Base-by-base conservation (phyloP, 2,888 invertebrate genomes). In the Pristionchus mayeri region DNA sequence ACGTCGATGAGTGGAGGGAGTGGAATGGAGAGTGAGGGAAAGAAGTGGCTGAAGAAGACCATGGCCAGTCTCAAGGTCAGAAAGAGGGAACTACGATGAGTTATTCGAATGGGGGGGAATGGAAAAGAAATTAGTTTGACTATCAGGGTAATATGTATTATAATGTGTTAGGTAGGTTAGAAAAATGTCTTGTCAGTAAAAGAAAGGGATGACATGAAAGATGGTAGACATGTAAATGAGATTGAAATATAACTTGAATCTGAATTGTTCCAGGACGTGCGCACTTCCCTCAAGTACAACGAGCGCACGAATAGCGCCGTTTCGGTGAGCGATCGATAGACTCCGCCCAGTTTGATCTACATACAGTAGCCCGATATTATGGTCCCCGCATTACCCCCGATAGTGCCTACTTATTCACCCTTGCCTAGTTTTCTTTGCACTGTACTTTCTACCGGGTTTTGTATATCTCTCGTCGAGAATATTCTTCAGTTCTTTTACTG, bases 1-100 rank as follows among this genome's bases (percentile, higher is more conserved):
- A 52, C 84, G 0, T 75, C 75, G 9, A 67, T 67, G 82, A 27
- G 18, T 24, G 27, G n/a, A 0, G 37, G 88, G 85, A 96, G 0
- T 98, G 98, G 98, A 7, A 30, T 63, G 30, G 71, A 71, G 24
- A 81, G 71, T 40, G 88, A 86, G 48, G 80, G 85, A 4, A 83
- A 84, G 34, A 89, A 96, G 0, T 98, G 98, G 98, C 95, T 98
- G 84, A 96, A 97, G 88, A 97, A 97, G 94, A 98, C 98, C 0
- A 95, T 98, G 91, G 95, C 95, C 44, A 94, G 95, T 37, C 93
- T 95, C 85, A 94, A 94, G 81, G 81, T 82, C 16, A 9, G 88
- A 27, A 3, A 13, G 63, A 34, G 30, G 13, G 34, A 16, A 34
- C 16, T 34, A 34, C 6, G 34, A 24, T n/a, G 27, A 27, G 57